phyloP scores from a whole-genome alignment of 1,140 invertebrate genomes.

The Pachypeltis micranthus region DNA sequence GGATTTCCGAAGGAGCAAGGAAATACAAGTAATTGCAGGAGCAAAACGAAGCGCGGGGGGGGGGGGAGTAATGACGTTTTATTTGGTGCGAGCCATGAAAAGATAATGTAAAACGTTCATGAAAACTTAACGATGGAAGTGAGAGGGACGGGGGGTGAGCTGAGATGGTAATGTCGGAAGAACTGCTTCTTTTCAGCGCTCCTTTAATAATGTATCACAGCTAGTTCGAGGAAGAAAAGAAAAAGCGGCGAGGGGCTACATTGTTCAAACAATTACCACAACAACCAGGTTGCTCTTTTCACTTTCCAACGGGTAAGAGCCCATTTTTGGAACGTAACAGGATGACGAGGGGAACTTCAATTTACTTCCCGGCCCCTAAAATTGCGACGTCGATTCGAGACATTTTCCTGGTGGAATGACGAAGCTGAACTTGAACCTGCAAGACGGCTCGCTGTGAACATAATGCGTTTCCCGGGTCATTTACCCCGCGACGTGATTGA shows the following conservation, averaged over 20 bases:
- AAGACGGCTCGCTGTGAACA: too few species aligned
- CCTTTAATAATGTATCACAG: background rate
- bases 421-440: too few species aligned
- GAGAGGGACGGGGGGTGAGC: too few species aligned
- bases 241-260: background rate
- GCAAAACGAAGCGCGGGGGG: background rate
- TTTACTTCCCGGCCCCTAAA: too few species aligned
- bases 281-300: too few species aligned
- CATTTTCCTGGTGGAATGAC: too few species aligned
- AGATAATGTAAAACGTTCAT: constrained; percentile 1
- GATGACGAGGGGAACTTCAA: background rate
- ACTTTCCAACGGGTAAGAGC: too few species aligned
- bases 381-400: too few species aligned
- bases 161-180: background rate
- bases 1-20: background rate
- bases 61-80: background rate
- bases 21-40: background rate
- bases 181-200: background rate
- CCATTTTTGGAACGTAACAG: background rate
- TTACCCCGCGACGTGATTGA: too few species aligned
- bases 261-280: background rate
- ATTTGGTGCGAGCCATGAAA: background rate
- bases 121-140: constrained; percentile 3
- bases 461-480: too few species aligned
- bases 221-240: background rate